A percentile compares a stretch with the other conserved stretches of the same genome.
phyloP scores from a whole-genome alignment of 2,888 invertebrate species.

The Amaurobius ferox region DNA sequence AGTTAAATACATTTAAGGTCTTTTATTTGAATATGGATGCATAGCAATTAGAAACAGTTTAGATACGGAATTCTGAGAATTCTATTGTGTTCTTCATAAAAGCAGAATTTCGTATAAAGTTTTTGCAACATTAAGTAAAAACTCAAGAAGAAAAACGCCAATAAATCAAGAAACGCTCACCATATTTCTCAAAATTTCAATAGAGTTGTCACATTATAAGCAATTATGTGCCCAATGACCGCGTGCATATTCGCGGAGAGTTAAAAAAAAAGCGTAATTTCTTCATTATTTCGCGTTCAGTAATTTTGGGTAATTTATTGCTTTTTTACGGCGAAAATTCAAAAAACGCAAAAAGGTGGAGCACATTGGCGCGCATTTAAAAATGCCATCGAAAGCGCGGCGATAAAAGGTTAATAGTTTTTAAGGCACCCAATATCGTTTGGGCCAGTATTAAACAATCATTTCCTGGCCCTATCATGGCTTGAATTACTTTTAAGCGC shows the following conservation, averaged over 20 bases:
- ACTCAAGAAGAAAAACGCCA: background rate
- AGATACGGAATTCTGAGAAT: too few relatives aligned
- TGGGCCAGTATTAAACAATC: slow-evolving; percentile 60
- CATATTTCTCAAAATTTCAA: background rate
- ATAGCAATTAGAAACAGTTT: too few relatives aligned
- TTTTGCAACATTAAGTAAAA: background rate
- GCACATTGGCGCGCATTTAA: background rate
- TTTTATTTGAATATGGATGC: too few relatives aligned
- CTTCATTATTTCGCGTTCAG: background rate
- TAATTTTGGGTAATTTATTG: slow-evolving; percentile 67
- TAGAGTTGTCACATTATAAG: background rate
- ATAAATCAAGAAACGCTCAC: background rate
- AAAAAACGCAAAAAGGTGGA: background rate
- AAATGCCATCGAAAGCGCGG: background rate
- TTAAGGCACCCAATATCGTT: slow-evolving; percentile 68
- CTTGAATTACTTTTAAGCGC: slow-evolving; percentile 68
- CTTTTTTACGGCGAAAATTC: slow-evolving; percentile 33
- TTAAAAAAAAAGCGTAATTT: background rate
- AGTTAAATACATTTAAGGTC: too few relatives aligned
- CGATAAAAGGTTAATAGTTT: slow-evolving; percentile 71
- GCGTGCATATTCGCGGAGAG: background rate
- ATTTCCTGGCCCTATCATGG: slow-evolving; percentile 65
- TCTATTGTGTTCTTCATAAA: too few relatives aligned
- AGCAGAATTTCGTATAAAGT: too few relatives aligned
- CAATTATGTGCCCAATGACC: background rate